A percentile compares a stretch with the other conserved stretches of the same genome.
phyloP scores from a whole-genome alignment of 2,113 vertebrate species.

The Strix aluco region DNA sequence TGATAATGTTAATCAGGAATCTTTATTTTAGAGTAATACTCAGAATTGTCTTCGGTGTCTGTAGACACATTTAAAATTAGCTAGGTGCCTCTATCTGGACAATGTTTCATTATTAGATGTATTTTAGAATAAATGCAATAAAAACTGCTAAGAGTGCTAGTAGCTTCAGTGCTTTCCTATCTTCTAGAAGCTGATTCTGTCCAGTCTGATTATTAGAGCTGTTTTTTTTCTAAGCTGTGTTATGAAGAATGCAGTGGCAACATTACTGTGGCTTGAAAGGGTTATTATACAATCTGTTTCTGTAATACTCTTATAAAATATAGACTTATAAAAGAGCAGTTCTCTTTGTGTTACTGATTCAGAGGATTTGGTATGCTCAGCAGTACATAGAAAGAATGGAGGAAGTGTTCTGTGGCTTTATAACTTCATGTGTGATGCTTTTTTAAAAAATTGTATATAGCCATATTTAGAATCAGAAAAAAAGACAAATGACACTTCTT shows the following conservation, averaged over 20 bases:
- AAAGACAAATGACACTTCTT: not conserved
- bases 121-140: not conserved
- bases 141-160: not conserved
- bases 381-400: not conserved
- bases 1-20: not conserved
- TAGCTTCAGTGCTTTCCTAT: not conserved
- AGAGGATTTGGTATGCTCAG: not conserved
- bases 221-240: not conserved
- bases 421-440: not conserved
- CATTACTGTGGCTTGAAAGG: not conserved
- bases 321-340: not conserved
- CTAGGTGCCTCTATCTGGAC: not conserved
- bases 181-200: not conserved
- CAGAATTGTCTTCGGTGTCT: not conserved
- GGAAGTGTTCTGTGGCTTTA: not conserved
- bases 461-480: not conserved
- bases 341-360: not conserved
- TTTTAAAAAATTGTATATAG: not conserved
- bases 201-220: not conserved
- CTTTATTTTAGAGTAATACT: not conserved
- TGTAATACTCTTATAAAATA: not conserved
- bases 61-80: not conserved
- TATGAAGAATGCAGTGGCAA: not conserved
- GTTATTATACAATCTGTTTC: not conserved
- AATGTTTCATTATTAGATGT: not conserved